phyloP scores from a whole-genome alignment of 2,888 invertebrate genomes.

The Erebia palarica region DNA sequence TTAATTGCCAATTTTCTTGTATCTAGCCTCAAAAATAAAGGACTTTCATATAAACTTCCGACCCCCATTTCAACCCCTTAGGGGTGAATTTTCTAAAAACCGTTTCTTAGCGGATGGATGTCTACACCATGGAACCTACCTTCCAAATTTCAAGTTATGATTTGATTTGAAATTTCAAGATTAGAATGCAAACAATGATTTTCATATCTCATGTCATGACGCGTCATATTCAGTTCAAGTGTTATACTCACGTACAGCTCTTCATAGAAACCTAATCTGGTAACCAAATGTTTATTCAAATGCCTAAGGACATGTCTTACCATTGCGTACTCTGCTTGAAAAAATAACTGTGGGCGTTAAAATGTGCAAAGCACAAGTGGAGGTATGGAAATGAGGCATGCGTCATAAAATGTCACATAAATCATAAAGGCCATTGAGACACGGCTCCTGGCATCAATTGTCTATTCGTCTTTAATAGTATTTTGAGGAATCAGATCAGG shows the following conservation, averaged over 20 bases:
- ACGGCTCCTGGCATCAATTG: constrained; percentile 66
- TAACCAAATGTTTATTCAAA: constrained; percentile 80
- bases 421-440: constrained; percentile 75
- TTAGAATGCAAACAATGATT: constrained; percentile 53
- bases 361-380: constrained; percentile 78
- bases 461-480: constrained; percentile 57
- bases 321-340: constrained; percentile 60
- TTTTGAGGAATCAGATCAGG: constrained; percentile 76
- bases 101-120: no score
- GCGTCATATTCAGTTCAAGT: constrained; percentile 48
- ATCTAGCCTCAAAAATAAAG: no score
- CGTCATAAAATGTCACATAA: constrained; percentile 79
- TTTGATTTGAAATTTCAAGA: no score
- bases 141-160: no score
- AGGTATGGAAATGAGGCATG: constrained; percentile 77
- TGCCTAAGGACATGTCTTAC: constrained; percentile 65
- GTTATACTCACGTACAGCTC: constrained; percentile 68
- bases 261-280: constrained; percentile 77
- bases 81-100: no score
- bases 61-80: no score
- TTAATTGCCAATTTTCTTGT: no score
- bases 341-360: constrained; percentile 68
- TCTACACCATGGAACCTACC: no score
- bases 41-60: no score
- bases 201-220: constrained; percentile 28